phyloP scores from a whole-genome alignment of 2,797 vertebrate species.

The Micrastur ruficollis region DNA sequence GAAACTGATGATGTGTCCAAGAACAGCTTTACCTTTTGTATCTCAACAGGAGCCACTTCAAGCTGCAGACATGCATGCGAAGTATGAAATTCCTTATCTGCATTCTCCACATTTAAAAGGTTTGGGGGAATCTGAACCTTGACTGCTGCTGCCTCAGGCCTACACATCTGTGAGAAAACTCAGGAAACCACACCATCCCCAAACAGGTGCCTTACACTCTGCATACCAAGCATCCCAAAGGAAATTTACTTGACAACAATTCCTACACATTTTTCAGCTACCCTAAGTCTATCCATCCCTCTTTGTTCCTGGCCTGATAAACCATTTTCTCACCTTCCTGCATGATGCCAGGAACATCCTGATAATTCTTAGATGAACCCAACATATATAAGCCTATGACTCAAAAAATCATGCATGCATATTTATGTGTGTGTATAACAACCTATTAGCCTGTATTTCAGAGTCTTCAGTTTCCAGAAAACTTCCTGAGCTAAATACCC shows the following conservation, averaged over 20 bases:
- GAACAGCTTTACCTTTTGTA: not conserved
- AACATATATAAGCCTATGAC: not conserved
- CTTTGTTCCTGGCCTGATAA: not conserved
- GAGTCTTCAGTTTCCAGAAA: not conserved
- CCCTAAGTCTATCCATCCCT: not conserved
- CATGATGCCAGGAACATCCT: not conserved
- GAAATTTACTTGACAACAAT: not conserved
- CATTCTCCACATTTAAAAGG: not conserved
- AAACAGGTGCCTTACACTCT: not conserved
- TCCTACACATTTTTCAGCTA: not conserved
- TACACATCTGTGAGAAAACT: not conserved
- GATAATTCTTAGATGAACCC: not conserved
- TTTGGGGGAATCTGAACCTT: not conserved
- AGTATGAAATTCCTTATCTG: not conserved
- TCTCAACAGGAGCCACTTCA: not conserved
- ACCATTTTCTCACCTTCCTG: not conserved
- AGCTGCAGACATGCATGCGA: not conserved
- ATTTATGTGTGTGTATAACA: not conserved
- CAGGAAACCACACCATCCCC: not conserved
- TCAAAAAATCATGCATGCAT: fast-evolving
- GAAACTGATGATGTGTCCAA: not conserved
- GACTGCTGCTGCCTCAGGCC: not conserved
- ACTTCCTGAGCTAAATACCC: not conserved
- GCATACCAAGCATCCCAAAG: not conserved
- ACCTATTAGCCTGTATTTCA: not conserved